Evolutionary conservation across 2,113 vertebrate genomes (phyloP), one percentile per base, ranked within the genome.

Genomic region (Petrocephalus zakoni): DNA sequence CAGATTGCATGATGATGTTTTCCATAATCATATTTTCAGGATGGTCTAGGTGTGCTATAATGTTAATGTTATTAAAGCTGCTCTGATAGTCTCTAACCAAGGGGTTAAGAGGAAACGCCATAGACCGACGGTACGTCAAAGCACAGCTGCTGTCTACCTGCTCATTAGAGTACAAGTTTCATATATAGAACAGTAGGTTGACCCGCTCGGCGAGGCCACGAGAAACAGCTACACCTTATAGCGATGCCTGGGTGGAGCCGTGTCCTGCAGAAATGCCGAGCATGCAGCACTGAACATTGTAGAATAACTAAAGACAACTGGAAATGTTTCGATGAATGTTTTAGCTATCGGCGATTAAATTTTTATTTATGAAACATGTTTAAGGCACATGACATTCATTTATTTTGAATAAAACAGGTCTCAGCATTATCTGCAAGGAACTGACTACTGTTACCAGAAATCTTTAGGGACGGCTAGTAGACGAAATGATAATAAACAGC

Each of bases 101-200:
- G 64, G 29, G 29, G 1, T 7, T n/a, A 51, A 19, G 25, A 85
- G 49, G 64, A 86, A 86, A 47, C 4, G 13, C 51, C 34, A 10
- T 22, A 4, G 25, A 86, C 19, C 19, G 6, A 15, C 2, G 13
- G 21, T 22, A 46, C 34, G 37, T 46, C 37, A 13, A 52, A 15
- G 21, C 64, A n/a, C 84, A 89, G 88, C 88, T 86, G 84, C 49
- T 8, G 49, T 46, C 58, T 55, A 86, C 56, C 61, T 86, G 61
- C 61, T 75, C 84, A 56, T 89, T 89, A 86, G 88, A 22, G 52
- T 49, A 42, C n/a, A 9, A 89, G 29, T 42, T 29, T 25, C 58
- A 86, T 75, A 86, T 89, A 42, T 86, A 89, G 88, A 64, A 56
- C 49, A 4, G 8, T 84, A 55, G 25, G 53, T 55, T 5, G 82